Conservation (phyloP, 2,888 invertebrate species). For the Chrysolina oricalcia region DNA sequence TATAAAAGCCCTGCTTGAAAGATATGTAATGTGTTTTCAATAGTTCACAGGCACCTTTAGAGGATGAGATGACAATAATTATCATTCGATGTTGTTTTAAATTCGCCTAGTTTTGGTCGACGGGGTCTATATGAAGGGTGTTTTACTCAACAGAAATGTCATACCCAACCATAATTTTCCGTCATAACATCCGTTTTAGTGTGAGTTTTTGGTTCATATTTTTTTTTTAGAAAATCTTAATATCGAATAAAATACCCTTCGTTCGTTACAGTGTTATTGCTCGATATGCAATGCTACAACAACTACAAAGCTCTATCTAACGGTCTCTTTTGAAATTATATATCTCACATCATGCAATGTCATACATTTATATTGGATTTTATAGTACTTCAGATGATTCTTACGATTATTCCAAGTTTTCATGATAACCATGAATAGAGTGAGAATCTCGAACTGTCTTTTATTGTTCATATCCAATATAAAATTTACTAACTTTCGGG, state of each 20-base stretch:
- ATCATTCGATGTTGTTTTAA: slow-evolving; percentile 54
- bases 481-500: too few relatives aligned
- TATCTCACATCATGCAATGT: slow-evolving; percentile 36
- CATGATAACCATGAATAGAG: too few relatives aligned
- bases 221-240: neutral
- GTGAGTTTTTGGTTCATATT: neutral
- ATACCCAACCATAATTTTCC: neutral
- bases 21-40: slow-evolving; percentile 34
- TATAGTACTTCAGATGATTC: slow-evolving; percentile 57
- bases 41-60: slow-evolving; percentile 50
- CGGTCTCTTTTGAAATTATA: slow-evolving; percentile 2
- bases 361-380: slow-evolving; percentile 60
- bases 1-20: slow-evolving; percentile 41
- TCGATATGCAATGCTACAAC: slow-evolving; percentile 48
- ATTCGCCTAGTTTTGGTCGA: slow-evolving; percentile 56
- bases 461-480: too few relatives aligned
- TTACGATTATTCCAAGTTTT: too few relatives aligned
- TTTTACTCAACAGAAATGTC: neutral
- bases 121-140: slow-evolving; percentile 31
- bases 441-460: too few relatives aligned
- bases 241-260: neutral
- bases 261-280: slow-evolving; percentile 37
- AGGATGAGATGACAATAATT: slow-evolving; percentile 30
- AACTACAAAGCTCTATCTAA: slow-evolving; percentile 31
- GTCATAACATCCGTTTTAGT: too few relatives aligned